Base-by-base conservation (phyloP, 2,113 vertebrate species). In the Entelurus aequoreus region DNA sequence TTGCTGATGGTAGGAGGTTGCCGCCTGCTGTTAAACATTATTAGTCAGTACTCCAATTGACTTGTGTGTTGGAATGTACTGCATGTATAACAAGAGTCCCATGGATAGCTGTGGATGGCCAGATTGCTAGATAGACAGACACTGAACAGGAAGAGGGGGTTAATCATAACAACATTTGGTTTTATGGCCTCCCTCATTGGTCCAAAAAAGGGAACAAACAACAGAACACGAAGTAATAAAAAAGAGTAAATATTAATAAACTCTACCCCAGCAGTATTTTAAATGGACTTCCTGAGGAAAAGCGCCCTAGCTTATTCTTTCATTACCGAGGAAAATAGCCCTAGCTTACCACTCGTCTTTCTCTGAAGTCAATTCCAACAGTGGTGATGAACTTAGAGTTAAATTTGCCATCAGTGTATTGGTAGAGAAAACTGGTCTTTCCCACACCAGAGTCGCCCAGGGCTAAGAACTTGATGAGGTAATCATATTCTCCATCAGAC, bases 401-500 rank as follows among this genome's bases (percentile, higher is more conserved):
- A 78, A 99, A 99, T 74, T 95, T 98, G 68, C 90, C 90, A 85
- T 99, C 97, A 4, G 95, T 98, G 70, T 99, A 99, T 56, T 98
- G 96, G 81, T 95, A 99, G 48, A 99, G 90, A 46, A 98, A 94
- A 83, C 96, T 98, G 48, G 95, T 99, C 83, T 99, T 99, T 69
- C 97, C 97, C 58, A 98, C 96, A 40, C 95, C 97, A 40, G 97
- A 99, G 72, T 99, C 97, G 36, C 97, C 97, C 0, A 99, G 92
- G 6, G 96, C 95, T 79, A 99, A 87, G 84, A 98, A 96, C 79
- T 99, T 99, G 90, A 99, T 98, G 88, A 99, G 96, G 89, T 98
- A 99, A 91, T 99, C 97, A 2, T 99, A 99, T 65, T 99, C 97
- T 84, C 97, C 95, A 92, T 98, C 95, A 90, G 93, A 94, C 96